Evolutionary conservation across 2,797 vertebrate species (phyloP).

Genomic region (Pseudomugil gertrudae): DNA sequence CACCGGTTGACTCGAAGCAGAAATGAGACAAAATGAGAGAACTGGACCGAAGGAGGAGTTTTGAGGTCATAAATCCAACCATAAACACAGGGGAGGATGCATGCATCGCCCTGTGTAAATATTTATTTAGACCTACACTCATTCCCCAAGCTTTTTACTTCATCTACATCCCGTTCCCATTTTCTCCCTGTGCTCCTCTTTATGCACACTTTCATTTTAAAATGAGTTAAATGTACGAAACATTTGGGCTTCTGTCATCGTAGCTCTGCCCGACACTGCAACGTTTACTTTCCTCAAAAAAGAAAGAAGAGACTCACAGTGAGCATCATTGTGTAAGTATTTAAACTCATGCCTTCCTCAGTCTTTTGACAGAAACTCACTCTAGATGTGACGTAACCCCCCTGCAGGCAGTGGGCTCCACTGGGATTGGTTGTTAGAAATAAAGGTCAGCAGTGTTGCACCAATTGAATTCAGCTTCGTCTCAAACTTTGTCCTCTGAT

Average conservation of each 20-base stretch:
- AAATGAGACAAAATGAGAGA: background rate
- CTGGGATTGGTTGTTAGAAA: slow-evolving; percentile 18
- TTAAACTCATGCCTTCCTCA: slow-evolving; percentile 19
- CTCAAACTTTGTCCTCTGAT: slow-evolving; percentile 63
- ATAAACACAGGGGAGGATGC: slow-evolving; percentile 60
- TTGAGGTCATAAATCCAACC: slow-evolving; percentile 46
- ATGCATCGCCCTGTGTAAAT: slow-evolving; percentile 51
- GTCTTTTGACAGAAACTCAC: slow-evolving; percentile 23
- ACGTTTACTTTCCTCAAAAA: slow-evolving; percentile 22
- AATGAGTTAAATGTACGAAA: no score
- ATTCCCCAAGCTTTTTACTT: slow-evolving; percentile 20
- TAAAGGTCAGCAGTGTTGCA: slow-evolving; percentile 43
- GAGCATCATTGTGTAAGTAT: background rate
- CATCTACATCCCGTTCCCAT: slow-evolving; percentile 4
- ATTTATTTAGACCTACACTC: slow-evolving; percentile 61
- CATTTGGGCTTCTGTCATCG: slow-evolving; percentile 17
- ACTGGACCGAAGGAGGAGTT: slow-evolving; percentile 5
- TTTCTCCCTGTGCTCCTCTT: background rate
- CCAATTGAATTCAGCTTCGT: slow-evolving; percentile 53
- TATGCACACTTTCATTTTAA: no score
- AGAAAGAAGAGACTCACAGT: slow-evolving; percentile 10
- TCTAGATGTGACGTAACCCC: slow-evolving; percentile 4
- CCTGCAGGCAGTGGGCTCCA: slow-evolving; percentile 13
- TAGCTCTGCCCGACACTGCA: slow-evolving; percentile 1
- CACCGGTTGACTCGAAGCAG: background rate